Evolutionary conservation across 2,888 invertebrate species (phyloP), one percentile per base, ranked within the genome.

Genomic region (Ecliptopera silaceata): DNA sequence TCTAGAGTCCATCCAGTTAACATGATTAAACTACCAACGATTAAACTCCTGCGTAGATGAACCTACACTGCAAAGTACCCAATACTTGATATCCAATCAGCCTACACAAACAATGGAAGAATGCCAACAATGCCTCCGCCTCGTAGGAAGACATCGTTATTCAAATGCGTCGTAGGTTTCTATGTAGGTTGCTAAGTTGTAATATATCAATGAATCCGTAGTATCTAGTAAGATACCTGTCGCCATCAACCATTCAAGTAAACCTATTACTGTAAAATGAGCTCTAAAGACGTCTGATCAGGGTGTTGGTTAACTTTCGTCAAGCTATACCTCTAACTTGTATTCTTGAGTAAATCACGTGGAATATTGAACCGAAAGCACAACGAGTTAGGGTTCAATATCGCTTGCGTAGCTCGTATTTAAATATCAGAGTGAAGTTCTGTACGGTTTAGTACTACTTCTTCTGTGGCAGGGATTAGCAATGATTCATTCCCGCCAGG

Each of bases 401-500:
- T 45, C 12, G 38, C 17, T 31, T 18, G 15, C 12, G 0, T 22
- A 15, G 11, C 5, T 4, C 22, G 38, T 3, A 17, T n/a, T 15
- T 13, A 2, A 12, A n/a, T 15, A 18, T 18, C 34, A 29, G 4
- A 56, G 31, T 54, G 42, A 58, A 49, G 20, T 20, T 46, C 12
- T 45, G 26, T 11, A 26, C 18, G 26, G 26, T 34, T 41, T 6
- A 13, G 47, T 29, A 39, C 10, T n/a, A 12, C n/a, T 20, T 26
- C 12, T 26, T 46, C 57, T 47, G 43, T 48, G 57, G 26, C 17
- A 29, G 29, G 50, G 59, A 50, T 55, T 54, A 59, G 45, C 42
- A 53, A 58, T 69, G 68, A 72, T 63, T 70, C 63, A 69, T 64
- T 60, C 63, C 47, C 55, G 70, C 69, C 63, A 47, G 53, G 54